These are phyloP conservation scores for Apostichopus californicus DNA, from an alignment of 35 echinoderm and acorn worm species.

Conservation along the genomic window DNA sequence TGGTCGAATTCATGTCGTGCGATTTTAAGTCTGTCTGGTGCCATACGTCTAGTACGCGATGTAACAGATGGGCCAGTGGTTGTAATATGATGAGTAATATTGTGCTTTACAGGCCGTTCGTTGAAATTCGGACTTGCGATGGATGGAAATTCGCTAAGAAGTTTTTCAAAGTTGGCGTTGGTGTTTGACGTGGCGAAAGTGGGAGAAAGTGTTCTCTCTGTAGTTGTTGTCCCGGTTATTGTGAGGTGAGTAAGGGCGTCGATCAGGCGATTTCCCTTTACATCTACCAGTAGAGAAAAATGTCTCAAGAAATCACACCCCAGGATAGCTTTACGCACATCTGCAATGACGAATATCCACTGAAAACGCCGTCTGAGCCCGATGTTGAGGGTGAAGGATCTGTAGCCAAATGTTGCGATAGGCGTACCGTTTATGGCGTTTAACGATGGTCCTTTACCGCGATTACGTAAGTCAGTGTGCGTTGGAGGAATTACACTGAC, in stretches of 20 bases:
- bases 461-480: background rate
- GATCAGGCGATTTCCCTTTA: background rate
- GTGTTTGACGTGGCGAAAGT: background rate
- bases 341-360: constrained; percentile 27
- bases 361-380: constrained; percentile 14
- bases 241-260: background rate
- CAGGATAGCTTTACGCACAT: background rate
- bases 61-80: constrained; percentile 55
- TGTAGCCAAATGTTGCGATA: background rate
- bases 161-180: background rate
- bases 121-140: background rate
- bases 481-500: background rate
- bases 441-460: background rate
- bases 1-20: constrained; percentile 68
- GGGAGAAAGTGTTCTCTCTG: background rate
- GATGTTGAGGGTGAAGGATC: background rate
- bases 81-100: constrained; percentile 65
- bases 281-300: constrained; percentile 12
- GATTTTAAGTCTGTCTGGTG: constrained; percentile 29
- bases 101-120: no score
- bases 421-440: background rate
- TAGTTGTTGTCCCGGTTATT: background rate
- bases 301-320: constrained; percentile 5
- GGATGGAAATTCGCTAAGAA: background rate
- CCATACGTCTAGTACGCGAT: background rate